A percentile compares a stretch with the other conserved stretches of the same genome.
These are phyloP conservation scores for Botia kubotai DNA, from an alignment of 2,797 vertebrate genomes.

Conservation along the genomic window DNA sequence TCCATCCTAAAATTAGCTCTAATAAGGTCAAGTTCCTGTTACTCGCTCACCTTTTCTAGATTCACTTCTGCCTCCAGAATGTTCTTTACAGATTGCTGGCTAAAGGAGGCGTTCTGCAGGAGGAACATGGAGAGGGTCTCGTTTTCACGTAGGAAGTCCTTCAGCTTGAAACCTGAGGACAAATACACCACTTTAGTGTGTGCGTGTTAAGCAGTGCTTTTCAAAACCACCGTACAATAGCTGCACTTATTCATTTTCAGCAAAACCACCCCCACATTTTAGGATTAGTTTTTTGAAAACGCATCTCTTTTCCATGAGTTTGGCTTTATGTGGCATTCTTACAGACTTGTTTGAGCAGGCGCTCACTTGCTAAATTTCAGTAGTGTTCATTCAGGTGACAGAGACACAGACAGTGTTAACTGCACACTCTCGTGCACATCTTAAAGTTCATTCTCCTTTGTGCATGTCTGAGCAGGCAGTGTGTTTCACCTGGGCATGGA, in stretches of 20 bases:
- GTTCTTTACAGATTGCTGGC: slow-evolving; percentile 73
- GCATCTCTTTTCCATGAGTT: slow-evolving; percentile 26
- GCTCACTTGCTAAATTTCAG: slow-evolving; percentile 56
- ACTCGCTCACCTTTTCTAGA: slow-evolving; percentile 82
- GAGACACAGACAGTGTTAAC: slow-evolving; percentile 25
- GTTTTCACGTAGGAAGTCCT: slow-evolving; percentile 88
- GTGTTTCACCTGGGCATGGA: slow-evolving; percentile 15
- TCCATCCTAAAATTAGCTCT: too few species aligned
- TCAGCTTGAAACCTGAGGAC: slow-evolving; percentile 85
- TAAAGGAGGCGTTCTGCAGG: slow-evolving; percentile 78
- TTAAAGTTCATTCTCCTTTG: slow-evolving; percentile 48
- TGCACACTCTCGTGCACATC: slow-evolving; percentile 19
- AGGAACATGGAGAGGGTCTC: slow-evolving; percentile 91
- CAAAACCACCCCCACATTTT: slow-evolving; percentile 44
- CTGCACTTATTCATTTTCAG: slow-evolving; percentile 30
- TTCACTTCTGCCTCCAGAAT: slow-evolving; percentile 81
- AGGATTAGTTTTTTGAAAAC: slow-evolving; percentile 51
- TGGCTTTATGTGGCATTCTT: slow-evolving; percentile 36
- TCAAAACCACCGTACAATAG: slow-evolving; percentile 16
- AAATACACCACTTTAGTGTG: slow-evolving; percentile 57
- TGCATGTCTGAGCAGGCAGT: slow-evolving; percentile 61
- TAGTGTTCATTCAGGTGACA: slow-evolving; percentile 43
- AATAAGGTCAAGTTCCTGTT: not conserved
- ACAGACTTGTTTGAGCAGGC: slow-evolving; percentile 31
- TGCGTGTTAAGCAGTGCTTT: slow-evolving; percentile 24